Evolutionary conservation across 2,888 invertebrate species (phyloP).

Genomic region (Chrysolina oricalcia): DNA sequence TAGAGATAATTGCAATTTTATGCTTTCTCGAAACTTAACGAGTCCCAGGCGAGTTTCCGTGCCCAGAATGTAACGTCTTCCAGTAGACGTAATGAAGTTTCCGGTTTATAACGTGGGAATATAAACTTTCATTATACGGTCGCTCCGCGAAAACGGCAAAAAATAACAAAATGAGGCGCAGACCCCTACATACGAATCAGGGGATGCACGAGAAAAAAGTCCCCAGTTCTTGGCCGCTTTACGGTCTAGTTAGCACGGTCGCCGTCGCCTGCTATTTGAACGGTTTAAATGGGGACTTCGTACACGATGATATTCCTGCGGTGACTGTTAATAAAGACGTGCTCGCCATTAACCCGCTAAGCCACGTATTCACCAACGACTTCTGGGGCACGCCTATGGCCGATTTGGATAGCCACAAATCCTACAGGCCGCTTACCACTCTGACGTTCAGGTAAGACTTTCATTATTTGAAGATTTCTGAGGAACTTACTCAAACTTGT

Average conservation of each 20-base stretch:
- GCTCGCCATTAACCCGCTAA: constrained; percentile 77
- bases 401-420: constrained; percentile 88
- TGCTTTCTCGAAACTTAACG: background rate
- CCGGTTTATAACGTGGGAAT: constrained; percentile 1
- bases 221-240: constrained; percentile 47
- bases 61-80: background rate
- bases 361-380: constrained; percentile 82
- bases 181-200: constrained; percentile 33
- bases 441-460: constrained; percentile 86
- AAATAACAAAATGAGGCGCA: constrained; percentile 35
- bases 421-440: constrained; percentile 89
- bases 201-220: constrained; percentile 28
- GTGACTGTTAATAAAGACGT: constrained; percentile 88
- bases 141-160: constrained; percentile 1
- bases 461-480: background rate
- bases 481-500: no score
- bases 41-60: background rate
- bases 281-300: constrained; percentile 86
- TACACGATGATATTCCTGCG: constrained; percentile 91
- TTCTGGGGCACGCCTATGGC: constrained; percentile 93
- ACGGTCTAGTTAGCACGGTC: constrained; percentile 70
- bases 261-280: constrained; percentile 83
- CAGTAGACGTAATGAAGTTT: constrained; percentile 1
- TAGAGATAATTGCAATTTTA: background rate
- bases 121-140: background rate